Percentiles rank a stretch among this genome's conserved stretches.
Conservation (phyloP, 2,888 invertebrate genomes). For the Eupithecia centaureata region DNA sequence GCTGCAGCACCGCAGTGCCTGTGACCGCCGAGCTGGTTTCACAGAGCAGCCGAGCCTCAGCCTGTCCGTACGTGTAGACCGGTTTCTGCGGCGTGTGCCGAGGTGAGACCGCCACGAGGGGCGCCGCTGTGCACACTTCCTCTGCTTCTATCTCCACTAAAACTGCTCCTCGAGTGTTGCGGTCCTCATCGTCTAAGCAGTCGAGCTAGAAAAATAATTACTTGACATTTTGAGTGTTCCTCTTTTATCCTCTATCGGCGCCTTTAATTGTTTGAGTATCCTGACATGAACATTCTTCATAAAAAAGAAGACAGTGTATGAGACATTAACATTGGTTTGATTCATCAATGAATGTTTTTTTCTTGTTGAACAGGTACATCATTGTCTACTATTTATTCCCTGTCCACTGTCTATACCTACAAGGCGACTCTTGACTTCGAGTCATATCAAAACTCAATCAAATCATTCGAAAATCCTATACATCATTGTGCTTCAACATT, state of each 20-base stretch:
- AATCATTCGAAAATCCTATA: neutral
- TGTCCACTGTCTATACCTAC: too few species aligned
- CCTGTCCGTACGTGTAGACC: conserved; percentile 87
- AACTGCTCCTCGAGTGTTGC: conserved; percentile 87
- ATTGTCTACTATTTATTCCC: too few species aligned
- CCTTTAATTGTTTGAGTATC: too few species aligned
- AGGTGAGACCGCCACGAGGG: conserved; percentile 86
- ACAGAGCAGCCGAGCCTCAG: conserved; percentile 80
- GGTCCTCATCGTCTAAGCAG: conserved; percentile 66
- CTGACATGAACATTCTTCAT: too few species aligned
- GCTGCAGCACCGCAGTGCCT: conserved; percentile 74
- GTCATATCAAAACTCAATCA: neutral
- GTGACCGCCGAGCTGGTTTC: conserved; percentile 76
- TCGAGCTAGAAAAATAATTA: conserved; percentile 53
- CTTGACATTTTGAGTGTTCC: neutral
- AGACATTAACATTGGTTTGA: too few species aligned
- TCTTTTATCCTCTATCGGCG: too few species aligned
- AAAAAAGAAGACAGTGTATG: too few species aligned
- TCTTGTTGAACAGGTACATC: too few species aligned
- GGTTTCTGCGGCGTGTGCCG: conserved; percentile 87
- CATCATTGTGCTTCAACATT: too few species aligned
- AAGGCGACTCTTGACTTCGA: too few species aligned
- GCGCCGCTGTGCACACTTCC: conserved; percentile 90
- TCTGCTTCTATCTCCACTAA: conserved; percentile 92
- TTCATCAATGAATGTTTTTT: too few species aligned